A percentile compares a stretch with the other conserved stretches of the same genome.
phyloP scores from a whole-genome alignment of 2,888 invertebrate species.

The Corbicula japonica region DNA sequence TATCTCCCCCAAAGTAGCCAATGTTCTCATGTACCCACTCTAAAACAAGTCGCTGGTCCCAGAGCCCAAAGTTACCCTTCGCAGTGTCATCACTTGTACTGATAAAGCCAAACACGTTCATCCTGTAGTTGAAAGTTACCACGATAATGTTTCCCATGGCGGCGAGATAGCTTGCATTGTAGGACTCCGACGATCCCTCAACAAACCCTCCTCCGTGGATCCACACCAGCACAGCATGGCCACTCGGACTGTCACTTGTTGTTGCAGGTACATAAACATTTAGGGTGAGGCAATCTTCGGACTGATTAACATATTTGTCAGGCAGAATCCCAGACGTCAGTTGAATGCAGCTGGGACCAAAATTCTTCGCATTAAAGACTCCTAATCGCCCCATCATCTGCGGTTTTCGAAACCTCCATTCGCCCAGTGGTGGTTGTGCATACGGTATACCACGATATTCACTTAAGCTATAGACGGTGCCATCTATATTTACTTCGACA shows the following conservation, averaged over 20 bases:
- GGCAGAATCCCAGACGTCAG: no score
- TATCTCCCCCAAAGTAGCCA: slow-evolving; percentile 1
- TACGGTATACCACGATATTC: slow-evolving; percentile 4
- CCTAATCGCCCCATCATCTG: no score
- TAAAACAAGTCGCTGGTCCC: not conserved
- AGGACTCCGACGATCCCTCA: not conserved
- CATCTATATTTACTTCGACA: no score
- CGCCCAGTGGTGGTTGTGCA: not conserved
- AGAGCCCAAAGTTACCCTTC: not conserved
- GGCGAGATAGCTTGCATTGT: not conserved
- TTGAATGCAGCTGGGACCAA: no score
- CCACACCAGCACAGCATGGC: not conserved
- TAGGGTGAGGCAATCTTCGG: slow-evolving; percentile 2
- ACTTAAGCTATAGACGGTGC: no score
- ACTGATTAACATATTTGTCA: no score
- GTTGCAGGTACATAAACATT: not conserved
- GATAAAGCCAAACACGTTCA: not conserved
- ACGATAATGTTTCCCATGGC: not conserved
- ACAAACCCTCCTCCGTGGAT: not conserved
- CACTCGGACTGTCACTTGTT: not conserved
- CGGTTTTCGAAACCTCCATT: slow-evolving; percentile 7
- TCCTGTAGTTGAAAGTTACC: not conserved
- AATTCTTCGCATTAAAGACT: no score
- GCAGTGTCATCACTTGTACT: not conserved
- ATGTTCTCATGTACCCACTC: slow-evolving; percentile 3